A percentile compares a stretch with the other conserved stretches of the same genome.
Conservation (phyloP, 2,888 invertebrate species). For the Conops quadrifasciatus region DNA sequence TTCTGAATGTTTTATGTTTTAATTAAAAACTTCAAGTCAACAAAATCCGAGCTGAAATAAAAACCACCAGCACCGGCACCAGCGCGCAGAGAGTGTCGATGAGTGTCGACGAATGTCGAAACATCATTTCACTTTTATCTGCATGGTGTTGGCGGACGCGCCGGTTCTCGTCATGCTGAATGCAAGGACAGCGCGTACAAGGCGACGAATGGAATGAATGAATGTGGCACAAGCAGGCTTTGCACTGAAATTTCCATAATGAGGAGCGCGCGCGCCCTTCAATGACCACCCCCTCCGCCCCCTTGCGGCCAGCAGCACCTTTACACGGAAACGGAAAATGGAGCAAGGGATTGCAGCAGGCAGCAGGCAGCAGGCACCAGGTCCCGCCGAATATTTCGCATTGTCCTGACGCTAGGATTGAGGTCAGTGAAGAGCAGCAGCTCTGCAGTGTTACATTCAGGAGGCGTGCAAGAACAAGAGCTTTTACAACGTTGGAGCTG, state of each 20-base stretch:
- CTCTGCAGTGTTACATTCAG: no score
- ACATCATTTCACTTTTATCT: constrained; percentile 18
- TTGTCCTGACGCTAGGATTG: no score
- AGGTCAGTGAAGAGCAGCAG: no score
- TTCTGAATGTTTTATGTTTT: constrained; percentile 27
- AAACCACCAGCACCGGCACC: neutral
- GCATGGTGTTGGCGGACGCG: constrained; percentile 8
- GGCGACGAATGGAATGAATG: constrained; percentile 9
- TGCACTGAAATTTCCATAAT: constrained; percentile 2
- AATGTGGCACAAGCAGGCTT: neutral
- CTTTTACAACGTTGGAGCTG: no score
- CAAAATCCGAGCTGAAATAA: neutral
- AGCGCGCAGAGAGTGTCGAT: neutral
- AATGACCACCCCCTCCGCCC: neutral
- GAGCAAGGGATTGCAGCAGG: neutral
- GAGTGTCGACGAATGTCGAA: constrained; percentile 3
- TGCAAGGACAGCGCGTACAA: neutral
- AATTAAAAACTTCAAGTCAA: constrained; percentile 18
- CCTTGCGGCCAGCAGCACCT: neutral
- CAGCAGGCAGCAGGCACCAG: neutral
- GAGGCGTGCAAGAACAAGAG: no score
- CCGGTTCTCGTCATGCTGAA: neutral
- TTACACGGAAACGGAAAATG: no score
- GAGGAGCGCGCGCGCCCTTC: neutral
- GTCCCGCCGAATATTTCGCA: neutral